A percentile compares a stretch with the other conserved stretches of the same genome.
Evolutionary conservation across 1,140 invertebrate genomes (phyloP).

Genomic region (Calosoma granatense): DNA sequence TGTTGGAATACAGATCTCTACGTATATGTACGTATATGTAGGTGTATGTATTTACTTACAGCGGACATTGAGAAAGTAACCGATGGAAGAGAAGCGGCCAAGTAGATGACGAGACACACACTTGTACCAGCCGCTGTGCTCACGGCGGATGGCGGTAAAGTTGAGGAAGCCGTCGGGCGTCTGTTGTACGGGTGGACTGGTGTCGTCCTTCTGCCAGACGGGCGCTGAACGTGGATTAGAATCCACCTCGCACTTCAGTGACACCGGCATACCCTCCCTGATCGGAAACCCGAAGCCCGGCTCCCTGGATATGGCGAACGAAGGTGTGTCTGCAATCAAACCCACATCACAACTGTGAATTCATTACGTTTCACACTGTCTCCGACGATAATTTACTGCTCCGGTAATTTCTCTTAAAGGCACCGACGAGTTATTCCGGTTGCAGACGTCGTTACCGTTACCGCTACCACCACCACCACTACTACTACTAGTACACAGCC

Average conservation of each 20-base stretch:
- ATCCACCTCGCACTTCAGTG: conserved; percentile 81
- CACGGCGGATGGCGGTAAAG: conserved; percentile 62
- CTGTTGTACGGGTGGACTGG: conserved; percentile 51
- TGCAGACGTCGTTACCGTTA: too few relatives aligned
- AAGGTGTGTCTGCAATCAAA: conserved; percentile 67
- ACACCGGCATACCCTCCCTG: conserved; percentile 71
- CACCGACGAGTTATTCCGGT: too few relatives aligned
- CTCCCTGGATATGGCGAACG: conserved; percentile 78
- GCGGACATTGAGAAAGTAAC: conserved; percentile 78
- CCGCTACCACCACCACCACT: too few relatives aligned
- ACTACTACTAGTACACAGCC: too few relatives aligned
- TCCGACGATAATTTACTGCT: too few relatives aligned
- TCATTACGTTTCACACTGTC: too few relatives aligned
- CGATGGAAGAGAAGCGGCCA: conserved; percentile 76
- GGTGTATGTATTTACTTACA: conserved; percentile 51
- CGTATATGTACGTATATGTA: background rate
- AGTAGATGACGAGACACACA: conserved; percentile 73
- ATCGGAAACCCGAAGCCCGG: conserved; percentile 82
- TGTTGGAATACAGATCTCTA: too few relatives aligned
- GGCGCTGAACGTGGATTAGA: conserved; percentile 81
- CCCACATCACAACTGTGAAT: background rate
- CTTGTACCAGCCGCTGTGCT: conserved; percentile 82
- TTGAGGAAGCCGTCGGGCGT: conserved; percentile 68
- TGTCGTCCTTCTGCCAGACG: conserved; percentile 65
- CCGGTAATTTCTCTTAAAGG: too few relatives aligned